Conservation (phyloP, 2,113 vertebrate species). For the Psettodes erumei region DNA sequence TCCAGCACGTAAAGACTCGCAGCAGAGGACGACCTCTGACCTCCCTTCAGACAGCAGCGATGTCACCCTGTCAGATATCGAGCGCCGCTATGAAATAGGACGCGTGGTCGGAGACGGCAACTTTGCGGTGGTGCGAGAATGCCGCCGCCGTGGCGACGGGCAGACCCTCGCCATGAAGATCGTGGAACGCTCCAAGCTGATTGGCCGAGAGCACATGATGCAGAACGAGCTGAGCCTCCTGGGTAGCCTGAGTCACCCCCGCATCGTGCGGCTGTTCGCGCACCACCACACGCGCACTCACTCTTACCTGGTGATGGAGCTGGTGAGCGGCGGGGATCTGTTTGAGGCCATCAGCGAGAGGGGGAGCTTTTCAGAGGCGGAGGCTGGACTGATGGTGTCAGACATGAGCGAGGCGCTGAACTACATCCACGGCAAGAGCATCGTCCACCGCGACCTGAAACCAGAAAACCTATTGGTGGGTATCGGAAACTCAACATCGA, state of each 20-base stretch:
- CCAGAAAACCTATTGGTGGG: conserved; percentile 97
- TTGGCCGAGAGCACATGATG: conserved; percentile 95
- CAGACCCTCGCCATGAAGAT: conserved; percentile 92
- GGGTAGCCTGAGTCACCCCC: conserved; percentile 90
- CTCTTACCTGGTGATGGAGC: conserved; percentile 94
- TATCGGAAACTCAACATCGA: too few species aligned
- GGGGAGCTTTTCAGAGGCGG: conserved; percentile 89
- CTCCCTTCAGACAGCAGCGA: conserved; percentile 50
- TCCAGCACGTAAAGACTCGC: conserved; percentile 6
- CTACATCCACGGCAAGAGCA: conserved; percentile 92
- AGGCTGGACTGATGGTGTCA: conserved; percentile 90
- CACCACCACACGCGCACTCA: conserved; percentile 90
- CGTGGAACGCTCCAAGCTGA: conserved; percentile 91
- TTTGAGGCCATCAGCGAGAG: conserved; percentile 94
- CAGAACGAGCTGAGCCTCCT: conserved; percentile 94
- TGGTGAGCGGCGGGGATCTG: conserved; percentile 92
- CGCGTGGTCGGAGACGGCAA: conserved; percentile 94
- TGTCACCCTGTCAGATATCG: conserved; percentile 80
- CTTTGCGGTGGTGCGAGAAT: conserved; percentile 93
- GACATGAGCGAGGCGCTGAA: conserved; percentile 91
- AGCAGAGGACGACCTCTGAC: conserved; percentile 29
- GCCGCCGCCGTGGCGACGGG: conserved; percentile 80
- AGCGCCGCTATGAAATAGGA: conserved; percentile 89
- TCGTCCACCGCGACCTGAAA: conserved; percentile 96
- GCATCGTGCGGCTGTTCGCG: conserved; percentile 90